Evolutionary conservation across 2,113 vertebrate species (phyloP).

Genomic region (Myrmecobius fasciatus): DNA sequence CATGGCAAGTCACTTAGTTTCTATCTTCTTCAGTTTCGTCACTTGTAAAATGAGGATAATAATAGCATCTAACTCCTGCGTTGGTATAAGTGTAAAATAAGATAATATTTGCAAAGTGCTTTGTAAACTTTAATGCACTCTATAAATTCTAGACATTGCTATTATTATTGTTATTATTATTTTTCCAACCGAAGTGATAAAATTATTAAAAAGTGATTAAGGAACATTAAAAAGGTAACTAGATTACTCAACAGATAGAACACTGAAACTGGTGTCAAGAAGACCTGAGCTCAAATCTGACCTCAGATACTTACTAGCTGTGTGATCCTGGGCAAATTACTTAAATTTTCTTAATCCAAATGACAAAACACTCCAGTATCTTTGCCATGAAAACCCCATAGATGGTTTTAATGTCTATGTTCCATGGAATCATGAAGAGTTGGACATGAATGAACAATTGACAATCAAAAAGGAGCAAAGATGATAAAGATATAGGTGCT

Average conservation of each 20-base stretch:
- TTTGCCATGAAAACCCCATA: no score
- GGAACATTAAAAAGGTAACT: not conserved
- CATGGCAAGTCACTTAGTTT: not conserved
- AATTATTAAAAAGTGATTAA: not conserved
- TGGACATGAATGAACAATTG: not conserved
- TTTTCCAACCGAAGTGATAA: not conserved
- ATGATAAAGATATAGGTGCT: no score
- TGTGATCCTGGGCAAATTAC: not conserved
- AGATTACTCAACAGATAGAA: not conserved
- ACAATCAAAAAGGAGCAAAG: not conserved
- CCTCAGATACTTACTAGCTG: not conserved
- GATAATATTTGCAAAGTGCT: not conserved
- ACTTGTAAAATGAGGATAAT: not conserved
- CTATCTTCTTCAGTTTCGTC: not conserved
- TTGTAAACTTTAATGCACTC: not conserved
- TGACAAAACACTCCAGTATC: not conserved
- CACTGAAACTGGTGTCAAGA: not conserved
- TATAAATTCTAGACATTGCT: not conserved
- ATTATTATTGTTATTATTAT: not conserved
- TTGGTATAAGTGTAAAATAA: not conserved
- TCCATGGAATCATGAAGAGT: not conserved
- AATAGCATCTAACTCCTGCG: not conserved
- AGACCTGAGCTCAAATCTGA: not conserved
- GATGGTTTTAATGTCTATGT: no score
- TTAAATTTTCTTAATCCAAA: not conserved